Evolutionary conservation across 2,797 vertebrate genomes (phyloP), one percentile per base, ranked within the genome.

Genomic region (Sibirionetta formosa): DNA sequence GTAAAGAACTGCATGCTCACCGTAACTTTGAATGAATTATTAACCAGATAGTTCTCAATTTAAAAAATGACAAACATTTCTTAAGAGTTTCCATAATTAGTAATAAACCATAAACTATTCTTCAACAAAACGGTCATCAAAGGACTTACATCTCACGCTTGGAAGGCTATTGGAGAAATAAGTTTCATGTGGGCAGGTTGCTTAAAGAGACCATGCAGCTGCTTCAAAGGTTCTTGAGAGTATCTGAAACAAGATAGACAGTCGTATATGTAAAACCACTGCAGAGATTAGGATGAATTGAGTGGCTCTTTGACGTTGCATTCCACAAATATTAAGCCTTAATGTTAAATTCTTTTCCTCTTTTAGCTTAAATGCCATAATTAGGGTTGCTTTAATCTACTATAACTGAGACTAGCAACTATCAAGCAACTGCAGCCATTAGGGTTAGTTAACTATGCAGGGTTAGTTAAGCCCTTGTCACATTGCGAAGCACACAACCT

Each of bases 281-380:
- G 27, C 22, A 79, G 83, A 88, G 48, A 76, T 60, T 61, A 26
- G 53, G 14, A 54, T 38, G 16, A 36, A 78, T 90, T 84, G n/a
- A 93, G 17, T 31, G 88, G 58, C 9, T 81, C 46, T 86, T 79
- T 82, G 40, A 44, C 54, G 36, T 27, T 82, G 4, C 29, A 36
- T 82, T 81, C 29, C 14, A 71, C 23, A 81, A 60, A 86, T 46
- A 81, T 26, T 80, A 82, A 94, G 19, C 36, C 75, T 90, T 93
- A 66, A 57, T 26, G 82, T 97, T 87, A 93, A 94, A 84, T 82
- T 93, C 9, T 14, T 69, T 83, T 63, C 24, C 23, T 50, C 86
- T 88, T 97, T 86, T 17, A 23, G 46, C 82, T 93, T 72, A 92
- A 91, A 93, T 75, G 29, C 26, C 24, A 7, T 51, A 40, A 20